Evolutionary conservation across 2,888 invertebrate genomes (phyloP), one percentile per base, ranked within the genome.

Genomic region (Scaptomyza reducta): DNA sequence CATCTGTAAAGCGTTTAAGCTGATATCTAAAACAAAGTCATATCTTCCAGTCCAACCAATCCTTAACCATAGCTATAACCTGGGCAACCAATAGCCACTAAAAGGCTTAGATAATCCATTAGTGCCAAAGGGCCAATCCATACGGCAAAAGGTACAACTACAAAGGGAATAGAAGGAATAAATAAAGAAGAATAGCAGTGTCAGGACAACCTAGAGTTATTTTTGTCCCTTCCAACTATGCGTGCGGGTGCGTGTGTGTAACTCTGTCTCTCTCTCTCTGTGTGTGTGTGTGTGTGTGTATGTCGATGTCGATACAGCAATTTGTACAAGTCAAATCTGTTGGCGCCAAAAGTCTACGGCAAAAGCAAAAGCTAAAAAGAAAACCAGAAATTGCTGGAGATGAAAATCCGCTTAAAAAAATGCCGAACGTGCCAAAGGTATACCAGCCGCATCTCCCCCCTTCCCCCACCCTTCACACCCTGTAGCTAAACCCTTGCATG

Each of bases 271-370:
- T 22, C 0, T 22, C 0, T 22, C 2, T 22, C 4, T 22, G 10
- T 61, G 40, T 57, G 11, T 56, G 25, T 61, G 14, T 56, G 11
- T 51, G 29, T 53, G 16, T 57, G 56, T 61, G 53, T 59, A 49
- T 49, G 62, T 63, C 62, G 69, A 55, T 66, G 70, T 75, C 87
- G 81, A 75, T 80, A 87, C 78, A 85, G 83, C 87, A 85, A 89
- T 90, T 90, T 90, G 84, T 90, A 88, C 86, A 89, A 90, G 88
- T 90, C 90, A 90, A 89, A 83, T 74, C 79, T 73, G 77, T 83
- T 90, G 90, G 90, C 90, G 90, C 90, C 90, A 85, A 89, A 79
- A 83, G 82, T 90, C 90, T 90, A 89, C 75, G 79, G 79, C 82
- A 76, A 66, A 53, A 60, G 62, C 49, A 62, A 62, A 62, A 62